Percentiles rank a stretch among this genome's conserved stretches.
Conservation (phyloP, 2,113 vertebrate species). For the Alethe diademata region DNA sequence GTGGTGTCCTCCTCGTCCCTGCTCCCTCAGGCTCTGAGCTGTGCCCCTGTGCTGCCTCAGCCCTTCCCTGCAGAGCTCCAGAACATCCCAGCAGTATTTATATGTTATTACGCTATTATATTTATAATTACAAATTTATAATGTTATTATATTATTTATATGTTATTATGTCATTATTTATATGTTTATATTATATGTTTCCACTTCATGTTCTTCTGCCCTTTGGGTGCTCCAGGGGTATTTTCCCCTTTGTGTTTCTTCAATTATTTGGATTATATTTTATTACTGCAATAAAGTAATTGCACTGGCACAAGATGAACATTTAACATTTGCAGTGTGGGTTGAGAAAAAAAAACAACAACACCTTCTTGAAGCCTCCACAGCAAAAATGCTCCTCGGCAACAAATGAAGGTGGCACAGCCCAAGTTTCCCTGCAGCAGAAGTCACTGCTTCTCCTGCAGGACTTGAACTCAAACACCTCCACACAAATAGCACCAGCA, state of each 20-base stretch:
- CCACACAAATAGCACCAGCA: background rate
- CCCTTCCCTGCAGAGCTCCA: background rate
- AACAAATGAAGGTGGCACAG: background rate
- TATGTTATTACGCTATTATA: no score
- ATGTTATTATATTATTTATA: no score
- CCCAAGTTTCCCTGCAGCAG: background rate
- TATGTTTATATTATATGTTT: background rate
- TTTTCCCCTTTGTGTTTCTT: background rate
- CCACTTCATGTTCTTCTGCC: background rate
- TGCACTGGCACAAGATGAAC: background rate
- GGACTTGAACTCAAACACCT: background rate
- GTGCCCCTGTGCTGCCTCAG: rapidly evolving
- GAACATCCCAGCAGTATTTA: background rate
- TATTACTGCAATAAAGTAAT: background rate
- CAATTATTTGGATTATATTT: background rate
- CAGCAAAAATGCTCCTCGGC: background rate
- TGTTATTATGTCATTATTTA: no score
- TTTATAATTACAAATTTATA: no score
- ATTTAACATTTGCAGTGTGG: background rate
- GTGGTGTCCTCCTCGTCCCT: background rate
- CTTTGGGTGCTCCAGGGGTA: background rate
- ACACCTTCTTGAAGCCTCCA: background rate
- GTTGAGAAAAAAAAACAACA: background rate
- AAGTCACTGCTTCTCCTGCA: background rate
- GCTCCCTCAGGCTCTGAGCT: background rate